Base-by-base conservation (phyloP, 2,888 invertebrate species). In the Dasysyrphus albostriatus region DNA sequence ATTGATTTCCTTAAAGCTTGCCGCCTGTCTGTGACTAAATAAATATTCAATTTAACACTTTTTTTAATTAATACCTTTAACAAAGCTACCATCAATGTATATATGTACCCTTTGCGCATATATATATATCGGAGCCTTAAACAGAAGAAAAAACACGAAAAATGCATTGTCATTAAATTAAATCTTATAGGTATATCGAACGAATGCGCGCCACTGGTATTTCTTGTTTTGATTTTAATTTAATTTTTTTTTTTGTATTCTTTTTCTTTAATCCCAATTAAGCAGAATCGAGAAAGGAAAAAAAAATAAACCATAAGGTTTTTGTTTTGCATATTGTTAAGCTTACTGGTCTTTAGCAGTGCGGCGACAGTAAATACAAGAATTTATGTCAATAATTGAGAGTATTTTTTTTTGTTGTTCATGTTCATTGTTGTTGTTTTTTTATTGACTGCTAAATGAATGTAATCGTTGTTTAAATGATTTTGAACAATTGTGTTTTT, bases 91-190 rank as follows among this genome's bases (percentile, higher is more conserved):
- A 37, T 49, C 19, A 61, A 37, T 12, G 12, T 65, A 4, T 59
- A 14, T 54, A 24, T n/a, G n/a, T 24, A 24, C 7, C 7, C 16
- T 3, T 34, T 49, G 47, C 16, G 34, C 34, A 49, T 19, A 24
- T 3, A 24, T 3, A 24, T 24, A 24, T 24, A 24, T 24, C 3
- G 37, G 34, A 65, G 42, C 37, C 12, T 47, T 44, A n/a, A 63
- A 63, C n/a, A 44, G 44, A 63, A 63, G 29, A 37, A 56, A 37
- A 9, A 47, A 73, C 82, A 78, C 49, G 58, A 83, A 73, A 83
- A 73, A 67, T 72, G 72, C 77, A 83, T 73, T 78, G 58, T 56
- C 72, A 78, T 83, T 78, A 73, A 83, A 51, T 83, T 83, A 70
- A 73, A 80, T 70, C 39, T 70, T 65, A 61, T 24, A 24, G 24